Evolutionary conservation across 2,888 invertebrate species (phyloP).

Genomic region (Drosophila leonis): DNA sequence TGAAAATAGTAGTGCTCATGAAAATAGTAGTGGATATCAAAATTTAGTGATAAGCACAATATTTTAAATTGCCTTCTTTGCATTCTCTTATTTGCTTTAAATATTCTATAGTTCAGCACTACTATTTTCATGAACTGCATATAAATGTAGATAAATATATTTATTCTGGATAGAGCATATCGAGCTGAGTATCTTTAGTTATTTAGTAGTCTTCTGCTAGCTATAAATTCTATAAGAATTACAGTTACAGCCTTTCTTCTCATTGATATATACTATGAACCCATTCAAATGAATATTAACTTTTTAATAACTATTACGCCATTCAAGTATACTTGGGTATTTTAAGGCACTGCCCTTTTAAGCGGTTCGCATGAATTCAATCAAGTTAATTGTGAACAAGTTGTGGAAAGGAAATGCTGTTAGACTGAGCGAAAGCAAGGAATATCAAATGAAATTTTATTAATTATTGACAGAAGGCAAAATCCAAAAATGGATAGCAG

Average conservation of each 20-base stretch:
- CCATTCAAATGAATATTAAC: background rate
- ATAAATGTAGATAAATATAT: background rate
- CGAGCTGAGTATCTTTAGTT: background rate
- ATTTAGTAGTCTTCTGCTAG: too few relatives aligned
- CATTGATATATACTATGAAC: too few relatives aligned
- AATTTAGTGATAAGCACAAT: too few relatives aligned
- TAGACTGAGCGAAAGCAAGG: background rate
- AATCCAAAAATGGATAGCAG: background rate
- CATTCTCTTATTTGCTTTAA: too few relatives aligned
- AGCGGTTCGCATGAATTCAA: background rate
- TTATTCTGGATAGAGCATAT: background rate
- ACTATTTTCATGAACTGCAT: too few relatives aligned
- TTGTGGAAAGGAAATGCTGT: background rate
- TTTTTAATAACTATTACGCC: background rate
- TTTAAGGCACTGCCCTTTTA: background rate
- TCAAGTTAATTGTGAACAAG: background rate
- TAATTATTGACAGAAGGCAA: background rate
- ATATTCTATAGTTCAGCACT: too few relatives aligned
- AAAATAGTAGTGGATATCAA: too few relatives aligned
- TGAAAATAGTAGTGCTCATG: too few relatives aligned
- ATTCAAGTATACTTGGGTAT: too few relatives aligned
- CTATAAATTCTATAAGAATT: too few relatives aligned
- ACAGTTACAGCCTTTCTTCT: background rate
- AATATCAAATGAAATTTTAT: background rate
- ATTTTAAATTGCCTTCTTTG: too few relatives aligned